Evolutionary conservation across 2,888 invertebrate genomes (phyloP), one percentile per base, ranked within the genome.

Genomic region (Cyaniris semiargus): DNA sequence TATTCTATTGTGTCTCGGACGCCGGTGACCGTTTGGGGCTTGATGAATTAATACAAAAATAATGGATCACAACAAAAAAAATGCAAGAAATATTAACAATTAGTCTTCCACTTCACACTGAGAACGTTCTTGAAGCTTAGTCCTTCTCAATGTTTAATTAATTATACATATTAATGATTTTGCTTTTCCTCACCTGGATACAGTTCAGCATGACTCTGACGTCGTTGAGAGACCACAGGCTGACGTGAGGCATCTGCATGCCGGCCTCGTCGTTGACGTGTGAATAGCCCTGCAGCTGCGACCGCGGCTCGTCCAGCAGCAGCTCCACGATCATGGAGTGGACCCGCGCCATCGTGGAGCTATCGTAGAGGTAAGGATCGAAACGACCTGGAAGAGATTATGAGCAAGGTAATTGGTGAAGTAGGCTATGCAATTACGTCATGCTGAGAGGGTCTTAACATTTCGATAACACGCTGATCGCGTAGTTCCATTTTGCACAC

Each of bases 301-400:
- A 93, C 6, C 93, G 87, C 80, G 98, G 98, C 83, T 98, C 98
- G 86, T 98, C 98, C 91, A 98, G 94, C 15, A 98, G 88, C 0
- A 96, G 94, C 84, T 98, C 98, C 76, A 97, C 96, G n/a, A 97
- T 96, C 87, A 98, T 94, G 79, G 97, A 97, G 89, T 98, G 98
- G 0, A 97, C 96, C 70, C 97, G 95, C 48, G 97, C 97, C 96
- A 98, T 97, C 85, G 98, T 97, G 66, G 96, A 96, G 76, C 97
- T 96, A 77, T 97, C 97, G 88, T 95, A 96, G 80, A 95, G 95
- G 86, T 96, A 95, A 0, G 97, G 96, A 90, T 97, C 97, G 87
- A 97, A 97, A 48, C 95, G 95, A 60, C 96, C 96, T 95, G 87
- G n/a, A 79, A 78, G 66, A 74, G 58, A 15, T 48, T 56, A 66